Evolutionary conservation across 2,888 invertebrate genomes (phyloP).

Genomic region (Leptinotarsa peninsularis): DNA sequence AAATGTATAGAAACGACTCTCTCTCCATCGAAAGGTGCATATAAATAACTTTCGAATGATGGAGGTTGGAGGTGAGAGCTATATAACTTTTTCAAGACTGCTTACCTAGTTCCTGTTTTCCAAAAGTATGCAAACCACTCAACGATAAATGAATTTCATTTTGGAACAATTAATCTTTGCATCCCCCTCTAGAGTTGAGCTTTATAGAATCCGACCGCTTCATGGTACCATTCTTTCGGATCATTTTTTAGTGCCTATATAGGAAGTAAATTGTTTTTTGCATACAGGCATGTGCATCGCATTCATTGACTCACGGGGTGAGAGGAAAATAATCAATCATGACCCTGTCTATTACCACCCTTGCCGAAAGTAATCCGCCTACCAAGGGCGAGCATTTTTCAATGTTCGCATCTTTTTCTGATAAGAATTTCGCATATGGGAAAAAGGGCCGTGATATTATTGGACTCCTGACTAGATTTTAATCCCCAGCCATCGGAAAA

Average conservation of each 20-base stretch:
- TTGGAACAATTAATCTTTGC: constrained; percentile 3
- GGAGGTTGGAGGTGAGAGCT: too few species aligned
- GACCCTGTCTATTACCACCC: constrained; percentile 59
- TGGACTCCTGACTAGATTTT: constrained; percentile 53
- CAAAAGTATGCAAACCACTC: background rate
- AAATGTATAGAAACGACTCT: too few species aligned
- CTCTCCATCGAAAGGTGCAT: too few species aligned
- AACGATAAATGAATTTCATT: background rate
- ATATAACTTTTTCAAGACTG: too few species aligned
- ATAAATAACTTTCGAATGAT: too few species aligned
- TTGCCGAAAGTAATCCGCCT: constrained; percentile 56
- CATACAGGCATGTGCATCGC: constrained; percentile 38
- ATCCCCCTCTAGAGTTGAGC: background rate
- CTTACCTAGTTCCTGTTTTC: background rate
- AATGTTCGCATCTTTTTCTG: constrained; percentile 59
- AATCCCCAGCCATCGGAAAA: constrained; percentile 53
- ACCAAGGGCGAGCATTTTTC: constrained; percentile 57
- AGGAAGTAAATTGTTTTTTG: constrained; percentile 42
- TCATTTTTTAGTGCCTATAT: constrained; percentile 36
- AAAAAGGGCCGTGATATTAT: constrained; percentile 51
- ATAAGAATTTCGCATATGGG: constrained; percentile 57
- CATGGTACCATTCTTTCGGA: constrained; percentile 31
- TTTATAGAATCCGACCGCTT: background rate
- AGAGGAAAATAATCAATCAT: constrained; percentile 55
- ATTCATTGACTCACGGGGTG: constrained; percentile 39